A percentile compares a stretch with the other conserved stretches of the same genome.
Conservation (phyloP, 1,140 invertebrate genomes). For the Agrypnia vestita region DNA sequence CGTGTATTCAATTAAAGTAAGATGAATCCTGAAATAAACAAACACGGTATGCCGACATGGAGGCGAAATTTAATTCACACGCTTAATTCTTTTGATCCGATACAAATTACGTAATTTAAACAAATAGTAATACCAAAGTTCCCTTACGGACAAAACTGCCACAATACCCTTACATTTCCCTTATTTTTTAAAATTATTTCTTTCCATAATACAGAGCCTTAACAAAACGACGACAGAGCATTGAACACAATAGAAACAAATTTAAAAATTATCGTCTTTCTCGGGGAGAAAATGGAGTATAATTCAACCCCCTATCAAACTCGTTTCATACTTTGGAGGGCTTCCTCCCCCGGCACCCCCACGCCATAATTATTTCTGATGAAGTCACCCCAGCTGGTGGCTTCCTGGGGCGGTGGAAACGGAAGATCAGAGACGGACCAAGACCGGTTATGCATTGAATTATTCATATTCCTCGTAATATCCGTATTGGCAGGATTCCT, state of each 20-base stretch:
- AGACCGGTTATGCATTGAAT: slow-evolving; percentile 24
- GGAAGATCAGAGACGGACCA: slow-evolving; percentile 17
- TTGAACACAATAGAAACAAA: slow-evolving; percentile 33
- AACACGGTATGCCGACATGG: too few relatives aligned
- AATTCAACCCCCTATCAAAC: slow-evolving; percentile 20
- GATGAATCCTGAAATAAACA: too few relatives aligned
- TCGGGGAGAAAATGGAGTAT: slow-evolving; percentile 24
- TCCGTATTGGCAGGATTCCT: too few relatives aligned
- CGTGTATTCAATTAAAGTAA: too few relatives aligned
- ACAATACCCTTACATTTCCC: neutral
- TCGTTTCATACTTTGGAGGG: slow-evolving; percentile 22
- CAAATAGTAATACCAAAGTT: too few relatives aligned
- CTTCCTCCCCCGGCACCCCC: neutral
- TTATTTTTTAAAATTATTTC: neutral
- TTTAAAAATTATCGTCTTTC: slow-evolving; percentile 38
- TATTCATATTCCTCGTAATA: slow-evolving; percentile 7
- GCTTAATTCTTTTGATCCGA: too few relatives aligned
- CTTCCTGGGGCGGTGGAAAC: neutral
- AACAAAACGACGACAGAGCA: neutral
- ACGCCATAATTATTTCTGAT: slow-evolving; percentile 36
- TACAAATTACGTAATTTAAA: too few relatives aligned
- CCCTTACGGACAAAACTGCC: too few relatives aligned
- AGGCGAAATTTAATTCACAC: too few relatives aligned
- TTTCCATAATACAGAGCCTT: neutral
- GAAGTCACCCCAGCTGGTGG: neutral